Base-by-base conservation (phyloP, 2,113 vertebrate species). In the Dipodomys ordii region DNA sequence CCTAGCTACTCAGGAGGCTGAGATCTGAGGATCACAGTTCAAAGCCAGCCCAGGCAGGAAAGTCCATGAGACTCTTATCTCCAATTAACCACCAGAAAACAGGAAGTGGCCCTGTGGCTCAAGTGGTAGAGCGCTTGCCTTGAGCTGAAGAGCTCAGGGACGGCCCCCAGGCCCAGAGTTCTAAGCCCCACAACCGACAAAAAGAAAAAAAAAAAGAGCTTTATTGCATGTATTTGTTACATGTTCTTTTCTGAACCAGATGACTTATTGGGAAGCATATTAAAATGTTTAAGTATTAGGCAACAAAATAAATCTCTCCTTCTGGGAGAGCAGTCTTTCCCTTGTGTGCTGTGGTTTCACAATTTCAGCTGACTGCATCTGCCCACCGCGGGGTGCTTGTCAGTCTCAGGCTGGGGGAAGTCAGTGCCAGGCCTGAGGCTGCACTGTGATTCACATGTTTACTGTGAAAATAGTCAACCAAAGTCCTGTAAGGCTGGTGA, bases 201-300 rank as follows among this genome's bases (percentile, higher is more conserved):
- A 39, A 39, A 39, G 39, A 39, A 39, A 83, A 57, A 57, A 88
- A 89, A 84, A 27, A 30, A 92, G 49, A 32, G 72, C 80, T 90
- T 92, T 92, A 83, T 81, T 62, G 76, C 11, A 1, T 71, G 0
- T n/a, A 74, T 88, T 80, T 44, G 44, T 80, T 84, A 73, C 53
- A 46, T 6, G 18, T 3, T 32, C 32, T 84, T 87, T 80, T 76
- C 85, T 35, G 79, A 87, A 88, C 46, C 44, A 76, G 91, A 83
- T 10, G 20, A 46, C 84, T 69, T 82, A 78, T 82, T 44, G 87
- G 83, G 64, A 94, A 18, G 64, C 88, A 77, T 72, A 49, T 76
- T 84, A 93, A 92, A 80, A 72, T 77, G 73, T 90, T 96, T 84
- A 72, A 93, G 77, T 93, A 96, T 77, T 65, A 92, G 92, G 60